Evolutionary conservation across 2,113 vertebrate species (phyloP).

Genomic region (Pipa parva): DNA sequence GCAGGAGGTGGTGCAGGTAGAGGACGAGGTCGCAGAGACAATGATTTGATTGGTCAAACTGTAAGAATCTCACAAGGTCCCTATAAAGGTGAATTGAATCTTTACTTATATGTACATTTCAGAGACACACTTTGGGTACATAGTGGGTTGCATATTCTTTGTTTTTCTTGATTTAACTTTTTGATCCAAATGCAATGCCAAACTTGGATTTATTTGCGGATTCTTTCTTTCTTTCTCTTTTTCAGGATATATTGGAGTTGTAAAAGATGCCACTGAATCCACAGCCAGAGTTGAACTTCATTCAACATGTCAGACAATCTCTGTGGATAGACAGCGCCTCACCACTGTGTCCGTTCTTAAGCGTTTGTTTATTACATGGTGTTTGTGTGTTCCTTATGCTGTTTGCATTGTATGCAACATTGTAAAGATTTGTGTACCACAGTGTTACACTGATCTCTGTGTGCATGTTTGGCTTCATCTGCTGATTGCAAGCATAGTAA

Average conservation of each 20-base stretch:
- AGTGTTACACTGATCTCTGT: not conserved
- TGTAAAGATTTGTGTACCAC: no score
- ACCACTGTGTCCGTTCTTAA: constrained; percentile 74
- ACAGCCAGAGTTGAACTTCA: constrained; percentile 87
- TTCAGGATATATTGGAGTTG: constrained; percentile 87
- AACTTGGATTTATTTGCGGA: no score
- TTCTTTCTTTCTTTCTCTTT: not conserved
- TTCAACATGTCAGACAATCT: constrained; percentile 95
- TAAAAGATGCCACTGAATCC: constrained; percentile 91
- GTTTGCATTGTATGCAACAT: no score
- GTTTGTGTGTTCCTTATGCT: no score
- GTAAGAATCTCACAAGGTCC: constrained; percentile 92
- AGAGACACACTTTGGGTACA: not conserved
- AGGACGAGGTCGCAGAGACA: constrained; percentile 83
- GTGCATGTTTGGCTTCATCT: not conserved
- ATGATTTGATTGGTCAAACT: constrained; percentile 90
- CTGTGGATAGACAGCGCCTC: constrained; percentile 84
- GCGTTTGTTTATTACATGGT: not conserved
- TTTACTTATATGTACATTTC: no score
- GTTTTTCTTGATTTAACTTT: no score
- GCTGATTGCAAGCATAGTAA: no score
- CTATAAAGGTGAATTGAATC: constrained; percentile 75
- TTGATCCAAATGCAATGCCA: no score
- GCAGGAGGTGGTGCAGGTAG: constrained; percentile 74
- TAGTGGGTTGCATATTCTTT: no score